These are phyloP conservation scores for Etheostoma perlongum DNA, from an alignment of 2,797 vertebrate species.

Conservation along the genomic window DNA sequence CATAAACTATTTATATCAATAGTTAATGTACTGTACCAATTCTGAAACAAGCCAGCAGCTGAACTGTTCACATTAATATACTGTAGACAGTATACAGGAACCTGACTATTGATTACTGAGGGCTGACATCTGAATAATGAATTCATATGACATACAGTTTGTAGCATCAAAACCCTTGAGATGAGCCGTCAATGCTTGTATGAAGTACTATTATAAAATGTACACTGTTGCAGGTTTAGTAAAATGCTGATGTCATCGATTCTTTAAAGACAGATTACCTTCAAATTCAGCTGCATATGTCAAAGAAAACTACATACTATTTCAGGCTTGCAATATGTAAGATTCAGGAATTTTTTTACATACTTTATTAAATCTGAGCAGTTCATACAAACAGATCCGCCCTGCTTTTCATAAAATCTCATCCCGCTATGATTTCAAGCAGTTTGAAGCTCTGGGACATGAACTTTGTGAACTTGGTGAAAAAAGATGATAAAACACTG, in stretches of 20 bases:
- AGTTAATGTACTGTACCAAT: neutral
- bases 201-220: conserved; percentile 11
- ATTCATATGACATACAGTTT: neutral
- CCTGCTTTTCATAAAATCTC: conserved; percentile 59
- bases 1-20: too few relatives aligned
- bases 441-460: conserved; percentile 57
- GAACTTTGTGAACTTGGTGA: conserved; percentile 50
- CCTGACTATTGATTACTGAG: conserved; percentile 6
- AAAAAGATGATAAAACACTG: conserved; percentile 52
- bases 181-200: conserved; percentile 5
- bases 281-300: conserved; percentile 30
- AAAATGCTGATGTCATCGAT: conserved; percentile 17
- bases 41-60: neutral
- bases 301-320: conserved; percentile 6
- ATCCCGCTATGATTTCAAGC: conserved; percentile 49
- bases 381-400: conserved; percentile 47
- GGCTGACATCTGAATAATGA: neutral
- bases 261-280: conserved; percentile 10
- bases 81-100: conserved; percentile 1
- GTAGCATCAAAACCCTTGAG: conserved; percentile 3
- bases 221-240: conserved; percentile 5
- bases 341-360: conserved; percentile 24
- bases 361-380: conserved; percentile 52
- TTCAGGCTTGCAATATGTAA: conserved; percentile 20
- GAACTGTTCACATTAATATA: neutral